Base-by-base conservation (phyloP, 2,113 vertebrate genomes). In the Brachirus orientalis region DNA sequence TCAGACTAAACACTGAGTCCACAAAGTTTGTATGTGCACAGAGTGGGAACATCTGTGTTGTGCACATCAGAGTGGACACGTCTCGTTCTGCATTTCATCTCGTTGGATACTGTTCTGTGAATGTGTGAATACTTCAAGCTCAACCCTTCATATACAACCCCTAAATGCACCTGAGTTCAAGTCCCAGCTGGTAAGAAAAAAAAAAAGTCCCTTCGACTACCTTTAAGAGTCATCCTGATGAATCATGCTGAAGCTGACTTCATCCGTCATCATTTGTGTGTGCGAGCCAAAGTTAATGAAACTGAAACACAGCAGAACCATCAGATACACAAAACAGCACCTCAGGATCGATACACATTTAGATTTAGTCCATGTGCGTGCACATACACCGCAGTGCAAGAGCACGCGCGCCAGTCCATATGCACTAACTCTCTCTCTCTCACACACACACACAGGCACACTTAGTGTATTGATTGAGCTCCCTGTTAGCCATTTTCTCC, bases 251-350 rank as follows among this genome's bases (percentile, higher is more conserved):
- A 72, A 45, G 69, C 37, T 9, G 72, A 80, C 75, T 85, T 80
- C 84, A 88, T 90, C 79, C 7, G 66, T 90, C 83, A 87, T 87
- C 75, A 38, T 86, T 85, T 83, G 77, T 46, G 69, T 45, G 66
- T 16, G 41, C 14, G 58, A 79, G 80, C 33, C 72, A 20, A 68
- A 77, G 69, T 69, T 88, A 84, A 89, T 88, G 82, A 84, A 86
- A 88, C 41, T 66, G 56, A 84, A 88, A 81, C 78, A 74, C 80
- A 77, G 80, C 84, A 63, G 63, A 38, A 75, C 60, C 80, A 73
- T 85, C 78, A 80, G 72, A 79, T 70, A 78, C 79, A 79, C 86
- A 79, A 77, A 87, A 86, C 85, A 81, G 72, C 79, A 82, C 77
- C 78, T 69, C 48, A 1, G 64, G 84, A 89, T 90, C 85, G 9